Conservation (phyloP, 1,140 invertebrate genomes). For the Acyrthosiphon pisum region DNA sequence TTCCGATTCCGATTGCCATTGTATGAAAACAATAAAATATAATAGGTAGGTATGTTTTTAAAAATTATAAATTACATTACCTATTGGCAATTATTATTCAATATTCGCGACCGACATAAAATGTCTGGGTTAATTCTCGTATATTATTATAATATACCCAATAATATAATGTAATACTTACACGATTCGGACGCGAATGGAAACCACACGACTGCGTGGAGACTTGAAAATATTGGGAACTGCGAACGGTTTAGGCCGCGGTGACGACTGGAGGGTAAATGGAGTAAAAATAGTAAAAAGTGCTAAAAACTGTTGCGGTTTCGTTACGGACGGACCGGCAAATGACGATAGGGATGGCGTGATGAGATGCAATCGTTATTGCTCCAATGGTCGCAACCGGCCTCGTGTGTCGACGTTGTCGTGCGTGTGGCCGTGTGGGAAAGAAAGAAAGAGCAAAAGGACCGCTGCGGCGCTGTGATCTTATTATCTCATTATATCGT, state of each 20-base stretch:
- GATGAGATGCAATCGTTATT: background rate
- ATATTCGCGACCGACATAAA: background rate
- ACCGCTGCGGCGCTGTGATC: background rate
- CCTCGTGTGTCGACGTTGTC: background rate
- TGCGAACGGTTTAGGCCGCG: background rate
- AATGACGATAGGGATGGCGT: conserved; percentile 28
- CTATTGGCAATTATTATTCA: background rate
- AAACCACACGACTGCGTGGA: background rate
- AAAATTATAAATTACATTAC: no score
- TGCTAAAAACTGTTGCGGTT: background rate
- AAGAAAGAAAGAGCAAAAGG: background rate
- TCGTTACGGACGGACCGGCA: background rate
- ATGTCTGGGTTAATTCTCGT: background rate
- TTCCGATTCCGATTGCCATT: background rate
- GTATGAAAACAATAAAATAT: background rate
- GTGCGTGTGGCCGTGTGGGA: background rate
- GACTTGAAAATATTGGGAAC: background rate
- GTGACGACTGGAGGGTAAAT: background rate
- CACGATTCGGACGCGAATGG: background rate
- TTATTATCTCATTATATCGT: background rate
- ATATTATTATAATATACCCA: no score
- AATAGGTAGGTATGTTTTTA: no score
- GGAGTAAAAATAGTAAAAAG: background rate
- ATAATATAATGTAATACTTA: background rate
- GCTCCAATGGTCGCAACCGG: background rate